Conservation (phyloP, 2,888 invertebrate genomes). For the Gortyna flavago region DNA sequence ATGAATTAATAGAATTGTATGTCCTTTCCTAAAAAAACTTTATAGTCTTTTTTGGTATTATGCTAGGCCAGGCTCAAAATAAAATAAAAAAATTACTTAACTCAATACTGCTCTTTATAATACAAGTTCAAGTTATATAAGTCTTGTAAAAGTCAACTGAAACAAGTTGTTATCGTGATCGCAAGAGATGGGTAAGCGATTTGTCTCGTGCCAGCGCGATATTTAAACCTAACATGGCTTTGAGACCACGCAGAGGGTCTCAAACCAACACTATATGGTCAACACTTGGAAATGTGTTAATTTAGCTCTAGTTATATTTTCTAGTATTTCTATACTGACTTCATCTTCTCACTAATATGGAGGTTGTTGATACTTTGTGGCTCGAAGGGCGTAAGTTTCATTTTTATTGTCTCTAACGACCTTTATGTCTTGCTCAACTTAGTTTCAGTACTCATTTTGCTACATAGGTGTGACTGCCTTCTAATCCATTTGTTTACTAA, state of each 20-base stretch:
- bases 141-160: conserved; percentile 48
- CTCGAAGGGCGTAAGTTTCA: neutral
- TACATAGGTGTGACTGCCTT: neutral
- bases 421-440: neutral
- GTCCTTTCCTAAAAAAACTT: neutral
- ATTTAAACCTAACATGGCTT: conserved; percentile 58
- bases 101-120: conserved; percentile 7
- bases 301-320: conserved; percentile 31
- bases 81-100: neutral
- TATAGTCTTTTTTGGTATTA: neutral
- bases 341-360: neutral
- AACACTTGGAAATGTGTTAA: conserved; percentile 50
- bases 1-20: conserved; percentile 8
- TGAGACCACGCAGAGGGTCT: no score
- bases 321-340: neutral
- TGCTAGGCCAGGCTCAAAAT: neutral
- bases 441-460: neutral
- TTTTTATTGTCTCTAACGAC: neutral
- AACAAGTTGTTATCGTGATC: conserved; percentile 62
- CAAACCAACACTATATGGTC: conserved; percentile 41
- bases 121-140: conserved; percentile 39
- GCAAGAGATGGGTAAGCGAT: conserved; percentile 58
- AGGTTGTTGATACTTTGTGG: neutral
- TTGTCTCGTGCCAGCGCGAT: conserved; percentile 58
- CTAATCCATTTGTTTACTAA: neutral